These are phyloP conservation scores for Lasaia peninsularis DNA, from an alignment of 1,140 invertebrate genomes.

Conservation along the genomic window DNA sequence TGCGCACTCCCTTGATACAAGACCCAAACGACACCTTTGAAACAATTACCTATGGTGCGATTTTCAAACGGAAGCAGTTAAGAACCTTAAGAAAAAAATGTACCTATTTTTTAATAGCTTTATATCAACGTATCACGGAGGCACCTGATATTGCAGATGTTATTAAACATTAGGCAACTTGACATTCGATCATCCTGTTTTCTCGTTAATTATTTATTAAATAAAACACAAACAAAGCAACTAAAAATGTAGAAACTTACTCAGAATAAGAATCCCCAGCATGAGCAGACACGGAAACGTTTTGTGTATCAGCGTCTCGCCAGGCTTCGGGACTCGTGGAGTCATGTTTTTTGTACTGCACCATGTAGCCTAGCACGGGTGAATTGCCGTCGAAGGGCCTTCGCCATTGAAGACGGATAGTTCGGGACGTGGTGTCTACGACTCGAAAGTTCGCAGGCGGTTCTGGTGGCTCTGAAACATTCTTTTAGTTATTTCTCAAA, in stretches of 20 bases:
- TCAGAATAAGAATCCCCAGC: slow-evolving; percentile 47
- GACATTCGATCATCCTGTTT: too few species aligned
- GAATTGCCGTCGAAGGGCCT: slow-evolving; percentile 89
- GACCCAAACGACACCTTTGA: too few species aligned
- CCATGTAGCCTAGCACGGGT: slow-evolving; percentile 85
- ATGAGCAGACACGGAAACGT: slow-evolving; percentile 58
- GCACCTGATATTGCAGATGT: too few species aligned
- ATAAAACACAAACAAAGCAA: too few species aligned
- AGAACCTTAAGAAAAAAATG: too few species aligned
- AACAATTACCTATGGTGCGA: too few species aligned
- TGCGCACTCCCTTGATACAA: too few species aligned
- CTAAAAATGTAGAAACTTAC: slow-evolving; percentile 37
- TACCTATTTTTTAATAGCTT: too few species aligned
- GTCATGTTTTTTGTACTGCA: slow-evolving; percentile 80
- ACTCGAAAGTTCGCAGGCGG: slow-evolving; percentile 82
- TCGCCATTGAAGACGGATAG: slow-evolving; percentile 85
- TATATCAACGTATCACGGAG: too few species aligned
- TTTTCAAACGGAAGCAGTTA: too few species aligned
- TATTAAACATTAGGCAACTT: too few species aligned
- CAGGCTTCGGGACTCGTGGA: slow-evolving; percentile 55
- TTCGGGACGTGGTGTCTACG: slow-evolving; percentile 83
- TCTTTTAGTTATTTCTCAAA: slow-evolving; percentile 6
- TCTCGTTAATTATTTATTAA: too few species aligned
- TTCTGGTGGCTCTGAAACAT: slow-evolving; percentile 82
- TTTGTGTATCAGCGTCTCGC: slow-evolving; percentile 64